Conservation (phyloP, 2,113 vertebrate species). For the Platanista minor region DNA sequence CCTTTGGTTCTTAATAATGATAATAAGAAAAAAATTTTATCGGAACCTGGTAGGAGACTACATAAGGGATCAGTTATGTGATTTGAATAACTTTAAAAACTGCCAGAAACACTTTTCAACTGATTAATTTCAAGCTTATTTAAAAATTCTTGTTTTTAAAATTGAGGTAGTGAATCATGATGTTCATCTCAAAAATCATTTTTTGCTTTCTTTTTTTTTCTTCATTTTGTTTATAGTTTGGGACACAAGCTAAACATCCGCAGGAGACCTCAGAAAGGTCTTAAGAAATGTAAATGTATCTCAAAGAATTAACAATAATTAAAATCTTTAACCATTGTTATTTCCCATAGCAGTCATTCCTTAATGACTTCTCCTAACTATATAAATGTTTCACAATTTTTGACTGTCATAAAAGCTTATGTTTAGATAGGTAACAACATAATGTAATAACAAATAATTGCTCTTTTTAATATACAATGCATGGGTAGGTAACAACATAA, state of each 20-base stretch:
- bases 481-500: not conserved
- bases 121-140: not conserved
- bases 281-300: not conserved
- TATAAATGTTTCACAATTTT: not conserved
- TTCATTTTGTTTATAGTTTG: not conserved
- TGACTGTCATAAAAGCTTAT: not conserved
- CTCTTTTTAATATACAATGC: not conserved
- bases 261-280: not conserved
- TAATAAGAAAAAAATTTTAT: not conserved
- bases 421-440: not conserved
- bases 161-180: not conserved
- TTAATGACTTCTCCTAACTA: not conserved
- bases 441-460: not conserved
- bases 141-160: not conserved
- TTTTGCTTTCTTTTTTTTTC: not conserved
- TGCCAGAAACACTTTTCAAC: not conserved
- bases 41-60: not conserved
- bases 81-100: not conserved
- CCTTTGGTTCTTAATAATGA: not conserved
- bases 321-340: not conserved
- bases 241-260: not conserved
- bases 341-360: not conserved
- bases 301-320: not conserved
- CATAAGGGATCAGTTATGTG: not conserved
- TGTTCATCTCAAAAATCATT: not conserved